Base-by-base conservation (phyloP, 1,140 invertebrate genomes). In the Leptonema lineaticorne region DNA sequence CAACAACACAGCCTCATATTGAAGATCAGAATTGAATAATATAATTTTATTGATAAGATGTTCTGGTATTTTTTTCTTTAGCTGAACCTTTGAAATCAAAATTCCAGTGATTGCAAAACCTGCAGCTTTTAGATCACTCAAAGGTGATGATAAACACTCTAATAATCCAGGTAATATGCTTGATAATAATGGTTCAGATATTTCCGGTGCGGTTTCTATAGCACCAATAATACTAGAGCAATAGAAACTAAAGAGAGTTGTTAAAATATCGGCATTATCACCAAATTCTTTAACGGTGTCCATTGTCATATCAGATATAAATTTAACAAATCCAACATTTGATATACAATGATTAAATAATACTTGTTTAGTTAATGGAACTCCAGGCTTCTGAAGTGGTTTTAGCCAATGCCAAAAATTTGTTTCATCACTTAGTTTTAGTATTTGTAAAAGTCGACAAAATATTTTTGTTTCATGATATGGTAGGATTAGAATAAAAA, bases 401-500 rank as follows among this genome's bases (percentile, higher is more conserved):
- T 83, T 76, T 11, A 97, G 76, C 91, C 93, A 97, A 73, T 86
- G 79, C 93, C 93, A 97, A 65, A 86, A 86, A 50, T 87, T 85
- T 29, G 80, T 79, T 1, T 76, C 72, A 24, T 85, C 78, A 30
- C 85, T 83, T 11, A 95, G 76, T 50, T 88, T 82, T 64, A 95
- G 78, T 1, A 94, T 78, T 79, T 96, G 92, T 7, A 97, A 75
- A 63, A 92, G 85, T 74, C 92, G 84, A 0, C 92, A 86, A 83
- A 98, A 98, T 58, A 92, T 90, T 69, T 90, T 90, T 16, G 93
- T 94, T 74, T 96, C 92, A 79, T 97, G 93, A 77, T 96, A 97
- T 0, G 96, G 95, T 45, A 98, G 76, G 60, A 94, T 89, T 41
- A 92, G 81, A 68, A 88, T 82, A 68, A 98, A 81, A 30, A 96